Evolutionary conservation across 2,797 vertebrate species (phyloP).

Genomic region (Sebastes steindachneri): DNA sequence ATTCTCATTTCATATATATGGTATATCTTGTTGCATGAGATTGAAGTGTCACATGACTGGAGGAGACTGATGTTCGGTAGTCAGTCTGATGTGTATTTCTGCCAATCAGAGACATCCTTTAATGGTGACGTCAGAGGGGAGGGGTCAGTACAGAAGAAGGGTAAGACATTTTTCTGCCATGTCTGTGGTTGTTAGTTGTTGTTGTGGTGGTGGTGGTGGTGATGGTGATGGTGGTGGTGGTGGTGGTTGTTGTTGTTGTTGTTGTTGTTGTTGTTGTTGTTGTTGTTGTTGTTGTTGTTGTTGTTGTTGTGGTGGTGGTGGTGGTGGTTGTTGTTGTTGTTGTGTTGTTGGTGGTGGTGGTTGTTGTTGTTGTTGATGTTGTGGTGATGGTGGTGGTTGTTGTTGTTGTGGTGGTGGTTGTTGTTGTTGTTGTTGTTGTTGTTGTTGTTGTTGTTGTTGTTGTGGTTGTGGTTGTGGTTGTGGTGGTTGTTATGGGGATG

Average conservation of each 20-base stretch:
- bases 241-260: rapidly evolving
- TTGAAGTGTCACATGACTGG: neutral
- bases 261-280: no score
- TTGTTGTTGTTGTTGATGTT: rapidly evolving
- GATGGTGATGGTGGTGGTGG: rapidly evolving
- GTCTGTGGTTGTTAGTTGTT: neutral
- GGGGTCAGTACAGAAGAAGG: slow-evolving; percentile 64
- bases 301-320: rapidly evolving
- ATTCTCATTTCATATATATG: neutral
- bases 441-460: neutral
- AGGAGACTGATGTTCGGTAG: neutral
- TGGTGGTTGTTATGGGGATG: neutral
- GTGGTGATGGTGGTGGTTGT: no score
- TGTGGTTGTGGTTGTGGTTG: rapidly evolving
- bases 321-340: no score
- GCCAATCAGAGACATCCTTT: slow-evolving; percentile 74
- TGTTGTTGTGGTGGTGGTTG: no score
- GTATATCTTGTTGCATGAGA: neutral
- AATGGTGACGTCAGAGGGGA: slow-evolving; percentile 75
- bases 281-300: rapidly evolving
- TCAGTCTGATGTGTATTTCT: slow-evolving; percentile 43
- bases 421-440: neutral
- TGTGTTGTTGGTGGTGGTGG: no score
- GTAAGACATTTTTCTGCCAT: slow-evolving; percentile 47
- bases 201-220: no score